A percentile compares a stretch with the other conserved stretches of the same genome.
These are phyloP conservation scores for Pseudopipra pipra DNA, from an alignment of 2,113 vertebrate species.

Conservation along the genomic window DNA sequence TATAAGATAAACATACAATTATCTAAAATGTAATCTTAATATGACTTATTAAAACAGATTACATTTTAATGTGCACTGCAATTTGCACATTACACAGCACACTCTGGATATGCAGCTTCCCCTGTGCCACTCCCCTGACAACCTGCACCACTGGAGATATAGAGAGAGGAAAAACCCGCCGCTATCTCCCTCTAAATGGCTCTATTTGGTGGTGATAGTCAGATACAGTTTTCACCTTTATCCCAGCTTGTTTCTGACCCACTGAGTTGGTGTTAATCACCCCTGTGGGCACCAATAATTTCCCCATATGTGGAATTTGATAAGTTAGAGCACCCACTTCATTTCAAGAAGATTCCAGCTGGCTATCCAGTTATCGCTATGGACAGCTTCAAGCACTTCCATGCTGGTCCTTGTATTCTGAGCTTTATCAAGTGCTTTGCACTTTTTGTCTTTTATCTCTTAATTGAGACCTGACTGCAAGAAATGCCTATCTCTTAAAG, in stretches of 20 bases:
- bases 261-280: constrained; percentile 91
- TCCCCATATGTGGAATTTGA: constrained; percentile 96
- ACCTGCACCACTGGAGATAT: constrained; percentile 76
- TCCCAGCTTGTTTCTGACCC: constrained; percentile 95
- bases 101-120: constrained; percentile 55
- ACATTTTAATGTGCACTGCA: constrained; percentile 77
- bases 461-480: constrained; percentile 94
- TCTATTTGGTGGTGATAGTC: constrained; percentile 92
- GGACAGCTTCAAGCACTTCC: constrained; percentile 93
- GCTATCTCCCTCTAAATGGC: constrained; percentile 88
- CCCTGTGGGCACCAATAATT: constrained; percentile 96
- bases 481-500: constrained; percentile 93
- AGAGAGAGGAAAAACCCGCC: constrained; percentile 58
- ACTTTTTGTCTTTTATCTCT: constrained; percentile 95
- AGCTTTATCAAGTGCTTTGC: constrained; percentile 93
- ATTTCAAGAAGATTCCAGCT: constrained; percentile 86
- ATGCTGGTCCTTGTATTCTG: constrained; percentile 87
- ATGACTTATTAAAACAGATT: constrained; percentile 82
- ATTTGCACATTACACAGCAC: constrained; percentile 75
- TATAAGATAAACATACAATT: constrained; percentile 73
- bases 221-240: constrained; percentile 92
- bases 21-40: constrained; percentile 83
- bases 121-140: constrained; percentile 75
- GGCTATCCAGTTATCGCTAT: constrained; percentile 91
- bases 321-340: constrained; percentile 97